Percentiles rank a stretch among this genome's conserved stretches.
Conservation (phyloP, 2,888 invertebrate genomes). For the Metopia argyrocephala region DNA sequence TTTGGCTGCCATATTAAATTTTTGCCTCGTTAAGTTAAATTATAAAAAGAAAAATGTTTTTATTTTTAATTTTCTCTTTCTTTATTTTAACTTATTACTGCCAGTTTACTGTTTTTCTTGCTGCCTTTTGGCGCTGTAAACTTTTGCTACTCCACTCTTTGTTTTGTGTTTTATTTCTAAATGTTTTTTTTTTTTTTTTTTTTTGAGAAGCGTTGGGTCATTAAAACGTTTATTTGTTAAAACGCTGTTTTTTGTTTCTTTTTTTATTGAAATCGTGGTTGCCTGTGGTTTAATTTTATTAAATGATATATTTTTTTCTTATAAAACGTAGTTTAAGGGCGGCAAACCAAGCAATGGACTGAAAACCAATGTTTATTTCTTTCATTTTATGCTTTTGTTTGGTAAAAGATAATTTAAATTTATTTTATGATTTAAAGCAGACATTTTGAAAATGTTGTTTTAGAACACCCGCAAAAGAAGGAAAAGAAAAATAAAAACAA, state of each 20-base stretch:
- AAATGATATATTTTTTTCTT: conserved; percentile 31
- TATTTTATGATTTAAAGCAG: neutral
- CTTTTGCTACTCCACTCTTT: neutral
- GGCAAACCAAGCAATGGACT: neutral
- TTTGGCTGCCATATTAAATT: conserved; percentile 63
- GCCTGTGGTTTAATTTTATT: conserved; percentile 53
- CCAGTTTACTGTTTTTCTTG: neutral
- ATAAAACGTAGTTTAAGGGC: neutral
- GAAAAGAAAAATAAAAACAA: no score
- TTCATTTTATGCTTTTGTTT: neutral
- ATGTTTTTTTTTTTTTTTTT: neutral
- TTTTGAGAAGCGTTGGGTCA: conserved; percentile 49
- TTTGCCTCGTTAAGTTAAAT: conserved; percentile 60
- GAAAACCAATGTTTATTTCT: neutral
- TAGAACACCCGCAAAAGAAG: no score
- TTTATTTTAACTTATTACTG: conserved; percentile 7
- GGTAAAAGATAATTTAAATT: neutral
- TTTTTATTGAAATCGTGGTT: conserved; percentile 26
- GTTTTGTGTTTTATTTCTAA: neutral
- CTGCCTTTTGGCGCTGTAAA: conserved; percentile 1
- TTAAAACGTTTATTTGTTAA: conserved; percentile 62
- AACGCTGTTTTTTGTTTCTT: conserved; percentile 10
- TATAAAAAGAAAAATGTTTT: conserved; percentile 25
- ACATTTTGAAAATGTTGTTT: no score
- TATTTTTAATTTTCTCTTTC: neutral